Conservation (phyloP, 1,140 invertebrate species). For the Temnothorax longispinosus region DNA sequence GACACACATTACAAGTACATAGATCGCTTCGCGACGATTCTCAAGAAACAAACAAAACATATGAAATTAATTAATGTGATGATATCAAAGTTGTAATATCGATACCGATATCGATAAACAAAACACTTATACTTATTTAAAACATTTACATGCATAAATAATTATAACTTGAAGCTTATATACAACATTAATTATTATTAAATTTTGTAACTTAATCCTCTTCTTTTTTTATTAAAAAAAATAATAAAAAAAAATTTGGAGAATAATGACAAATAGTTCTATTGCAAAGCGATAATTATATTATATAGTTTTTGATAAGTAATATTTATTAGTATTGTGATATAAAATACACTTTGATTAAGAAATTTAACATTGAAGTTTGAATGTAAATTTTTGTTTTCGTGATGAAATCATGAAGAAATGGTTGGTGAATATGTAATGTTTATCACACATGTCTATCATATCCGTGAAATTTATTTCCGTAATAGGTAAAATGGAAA, state of each 20-base stretch:
- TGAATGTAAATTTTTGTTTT: not conserved
- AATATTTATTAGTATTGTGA: not conserved
- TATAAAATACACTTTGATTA: not conserved
- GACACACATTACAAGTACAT: slow-evolving; percentile 53
- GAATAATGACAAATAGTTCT: not conserved
- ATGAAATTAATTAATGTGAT: not conserved
- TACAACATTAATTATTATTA: not conserved
- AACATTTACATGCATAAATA: not conserved
- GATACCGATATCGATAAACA: not conserved
- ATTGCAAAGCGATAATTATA: not conserved
- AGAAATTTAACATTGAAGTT: not conserved
- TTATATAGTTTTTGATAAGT: not conserved
- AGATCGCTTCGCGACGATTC: slow-evolving; percentile 50
- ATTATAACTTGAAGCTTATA: not conserved
- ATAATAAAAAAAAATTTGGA: not conserved
- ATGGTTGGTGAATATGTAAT: not conserved
- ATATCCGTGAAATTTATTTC: not conserved
- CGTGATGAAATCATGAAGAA: not conserved
- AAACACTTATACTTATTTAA: not conserved
- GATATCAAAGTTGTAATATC: not conserved
- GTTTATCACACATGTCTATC: not conserved
- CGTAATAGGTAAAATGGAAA: not conserved
- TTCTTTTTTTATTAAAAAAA: not conserved
- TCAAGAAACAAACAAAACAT: slow-evolving; percentile 36
- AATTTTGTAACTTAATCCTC: not conserved